Percentiles rank a stretch among this genome's conserved stretches.
phyloP scores from a whole-genome alignment of 2,113 vertebrate species.

The Petrocephalus microphthalmus region DNA sequence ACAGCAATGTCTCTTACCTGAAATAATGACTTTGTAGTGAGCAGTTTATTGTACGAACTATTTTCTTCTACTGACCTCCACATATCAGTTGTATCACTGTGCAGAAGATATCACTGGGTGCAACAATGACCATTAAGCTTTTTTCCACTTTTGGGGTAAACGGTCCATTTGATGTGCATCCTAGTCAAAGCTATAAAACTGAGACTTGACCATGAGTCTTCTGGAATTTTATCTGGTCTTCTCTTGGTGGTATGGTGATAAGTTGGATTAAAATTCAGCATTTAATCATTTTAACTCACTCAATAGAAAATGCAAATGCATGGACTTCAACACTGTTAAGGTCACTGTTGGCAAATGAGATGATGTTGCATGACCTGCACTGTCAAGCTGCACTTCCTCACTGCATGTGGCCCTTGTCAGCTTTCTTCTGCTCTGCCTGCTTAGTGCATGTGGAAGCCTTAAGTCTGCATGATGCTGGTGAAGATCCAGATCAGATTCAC shows the following conservation, averaged over 20 bases:
- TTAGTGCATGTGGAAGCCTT: slow-evolving; percentile 29
- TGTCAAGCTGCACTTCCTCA: not conserved
- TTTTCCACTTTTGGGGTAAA: not conserved
- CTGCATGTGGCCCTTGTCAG: slow-evolving; percentile 30
- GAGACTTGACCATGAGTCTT: not conserved
- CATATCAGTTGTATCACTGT: not conserved
- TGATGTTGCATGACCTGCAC: slow-evolving; percentile 25
- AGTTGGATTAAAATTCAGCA: not conserved
- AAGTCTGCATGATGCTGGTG: slow-evolving; percentile 42
- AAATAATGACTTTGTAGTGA: not conserved
- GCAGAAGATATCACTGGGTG: not conserved
- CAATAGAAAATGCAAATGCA: not conserved
- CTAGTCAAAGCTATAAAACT: not conserved
- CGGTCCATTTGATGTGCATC: not conserved
- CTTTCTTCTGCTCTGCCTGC: slow-evolving; percentile 25
- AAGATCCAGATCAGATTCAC: slow-evolving; percentile 10
- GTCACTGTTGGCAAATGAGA: not conserved
- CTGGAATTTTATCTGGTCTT: not conserved
- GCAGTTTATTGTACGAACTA: not conserved
- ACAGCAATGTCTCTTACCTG: not conserved
- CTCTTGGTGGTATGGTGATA: not conserved
- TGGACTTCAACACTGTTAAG: not conserved
- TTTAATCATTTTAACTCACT: not conserved
- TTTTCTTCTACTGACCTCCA: not conserved
- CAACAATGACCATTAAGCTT: not conserved